Conservation (phyloP, 2,113 vertebrate genomes). For the Oreotrochilus melanogaster region DNA sequence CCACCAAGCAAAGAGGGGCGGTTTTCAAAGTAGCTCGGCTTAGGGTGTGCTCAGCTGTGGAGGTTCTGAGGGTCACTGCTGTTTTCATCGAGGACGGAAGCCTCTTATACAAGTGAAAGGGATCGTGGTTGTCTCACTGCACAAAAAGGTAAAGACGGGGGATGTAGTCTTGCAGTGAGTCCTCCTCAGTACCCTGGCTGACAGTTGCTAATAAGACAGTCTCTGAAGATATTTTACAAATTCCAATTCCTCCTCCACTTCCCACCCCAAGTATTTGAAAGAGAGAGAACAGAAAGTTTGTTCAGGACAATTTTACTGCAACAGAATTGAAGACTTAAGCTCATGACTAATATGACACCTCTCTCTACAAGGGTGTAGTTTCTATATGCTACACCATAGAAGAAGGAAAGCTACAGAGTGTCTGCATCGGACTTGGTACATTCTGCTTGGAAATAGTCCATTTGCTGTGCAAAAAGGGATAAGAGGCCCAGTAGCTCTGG, state of each 20-base stretch:
- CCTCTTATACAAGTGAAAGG: background rate
- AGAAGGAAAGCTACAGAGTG: background rate
- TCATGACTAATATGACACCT: background rate
- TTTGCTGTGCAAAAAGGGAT: background rate
- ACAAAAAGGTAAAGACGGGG: background rate
- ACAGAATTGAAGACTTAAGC: background rate
- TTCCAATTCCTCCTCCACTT: background rate
- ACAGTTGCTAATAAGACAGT: background rate
- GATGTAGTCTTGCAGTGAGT: background rate
- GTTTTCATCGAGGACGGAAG: background rate
- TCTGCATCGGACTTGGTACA: background rate
- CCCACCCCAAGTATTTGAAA: background rate
- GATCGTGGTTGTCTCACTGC: background rate
- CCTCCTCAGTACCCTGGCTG: accelerated
- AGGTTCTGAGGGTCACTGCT: background rate
- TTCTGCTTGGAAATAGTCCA: background rate
- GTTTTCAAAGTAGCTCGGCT: background rate
- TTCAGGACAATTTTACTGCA: background rate
- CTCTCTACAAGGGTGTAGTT: background rate
- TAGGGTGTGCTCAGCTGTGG: background rate
- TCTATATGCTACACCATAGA: background rate
- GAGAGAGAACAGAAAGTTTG: conserved; percentile 11
- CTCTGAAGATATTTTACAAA: background rate
- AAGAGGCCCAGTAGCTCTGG: background rate
- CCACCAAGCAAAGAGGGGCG: background rate